Conservation (phyloP, 2,113 vertebrate genomes). For the Rhodinocichla rosea region DNA sequence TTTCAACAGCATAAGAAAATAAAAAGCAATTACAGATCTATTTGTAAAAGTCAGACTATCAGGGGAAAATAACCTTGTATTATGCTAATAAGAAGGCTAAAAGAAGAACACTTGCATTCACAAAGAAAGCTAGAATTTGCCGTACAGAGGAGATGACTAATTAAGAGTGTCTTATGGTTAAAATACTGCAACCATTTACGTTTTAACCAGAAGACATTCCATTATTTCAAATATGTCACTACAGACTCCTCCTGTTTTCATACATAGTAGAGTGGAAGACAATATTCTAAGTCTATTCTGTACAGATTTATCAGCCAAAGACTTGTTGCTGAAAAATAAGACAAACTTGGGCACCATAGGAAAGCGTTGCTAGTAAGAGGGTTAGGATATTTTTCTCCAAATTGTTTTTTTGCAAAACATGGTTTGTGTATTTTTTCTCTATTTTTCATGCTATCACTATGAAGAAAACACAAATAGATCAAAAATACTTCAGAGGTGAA, state of each 20-base stretch:
- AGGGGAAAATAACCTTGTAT: background rate
- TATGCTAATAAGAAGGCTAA: background rate
- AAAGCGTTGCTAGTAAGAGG: background rate
- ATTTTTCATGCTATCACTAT: background rate
- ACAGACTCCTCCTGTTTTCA: background rate
- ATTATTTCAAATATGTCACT: background rate
- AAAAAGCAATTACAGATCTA: background rate
- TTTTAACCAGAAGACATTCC: background rate
- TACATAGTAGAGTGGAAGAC: background rate
- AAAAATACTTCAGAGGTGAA: background rate
- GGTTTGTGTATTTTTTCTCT: background rate
- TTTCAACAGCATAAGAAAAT: background rate
- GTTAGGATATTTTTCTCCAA: background rate
- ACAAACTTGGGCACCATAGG: background rate
- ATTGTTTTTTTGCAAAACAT: background rate
- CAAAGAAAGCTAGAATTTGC: background rate
- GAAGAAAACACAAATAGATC: background rate
- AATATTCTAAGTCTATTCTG: background rate
- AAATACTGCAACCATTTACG: background rate
- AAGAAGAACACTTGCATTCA: background rate
- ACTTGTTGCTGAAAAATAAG: background rate
- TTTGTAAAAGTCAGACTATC: background rate
- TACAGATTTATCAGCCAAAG: background rate
- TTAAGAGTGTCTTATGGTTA: background rate
- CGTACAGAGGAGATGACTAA: background rate